Base-by-base conservation (phyloP, 2,888 invertebrate species). In the Tiliacea citrago region DNA sequence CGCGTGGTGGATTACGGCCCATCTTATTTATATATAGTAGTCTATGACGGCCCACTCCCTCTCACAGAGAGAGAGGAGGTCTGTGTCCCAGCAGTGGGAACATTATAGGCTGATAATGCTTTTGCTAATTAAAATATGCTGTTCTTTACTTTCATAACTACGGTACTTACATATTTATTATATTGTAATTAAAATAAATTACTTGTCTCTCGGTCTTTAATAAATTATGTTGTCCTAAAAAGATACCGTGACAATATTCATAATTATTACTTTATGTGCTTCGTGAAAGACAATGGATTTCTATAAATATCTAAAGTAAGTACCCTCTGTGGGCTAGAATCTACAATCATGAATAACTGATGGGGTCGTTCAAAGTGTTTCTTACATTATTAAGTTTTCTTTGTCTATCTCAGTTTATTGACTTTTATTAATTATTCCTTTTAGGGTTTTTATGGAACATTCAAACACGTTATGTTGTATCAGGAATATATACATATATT, bases 291-390 rank as follows among this genome's bases (percentile, higher is more conserved):
- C 42, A 71, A 81, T 81, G 69, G 73, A 81, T 81, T 60, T 68
- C 42, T 47, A 49, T 70, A 42, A 62, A 61, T 62, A 39, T 47
- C 7, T 45, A 4, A 7, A 39, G 5, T 6, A 35, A 53, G 5
- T 65, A 39, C n/a, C 29, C 18, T 63, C 35, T 55, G 21, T 47
- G 29, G 1, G 3, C 47, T 62, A 72, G 47, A 65, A 63, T 49
- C 49, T 57, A 82, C 66, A 62, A 69, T 13, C 35, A 79, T 71
- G 53, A 82, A 73, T 82, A 47, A 55, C 6, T 67, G 10, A 82
- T 74, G 55, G 12, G 2, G 60, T 72, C 53, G 29, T 53, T 57
- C 57, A 68, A 71, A 58, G 24, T 51, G 29, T 39, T 61, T 62
- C 49, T 67, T 55, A 35, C 10, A 45, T 51, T 63, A 68, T 39